These are phyloP conservation scores for Sinotaia quadrata DNA, from an alignment of 2,888 invertebrate species.

Conservation along the genomic window DNA sequence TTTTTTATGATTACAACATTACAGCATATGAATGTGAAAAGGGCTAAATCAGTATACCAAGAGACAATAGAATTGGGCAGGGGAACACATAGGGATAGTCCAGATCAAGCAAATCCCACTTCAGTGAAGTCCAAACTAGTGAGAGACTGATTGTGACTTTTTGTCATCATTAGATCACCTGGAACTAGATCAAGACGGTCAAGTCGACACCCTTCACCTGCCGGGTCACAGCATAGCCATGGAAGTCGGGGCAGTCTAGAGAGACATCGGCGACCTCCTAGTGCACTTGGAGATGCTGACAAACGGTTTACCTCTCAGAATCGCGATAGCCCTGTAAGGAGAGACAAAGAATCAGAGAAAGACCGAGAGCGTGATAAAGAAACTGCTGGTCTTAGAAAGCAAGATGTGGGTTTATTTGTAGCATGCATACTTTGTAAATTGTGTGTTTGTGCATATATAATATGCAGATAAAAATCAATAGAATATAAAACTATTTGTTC, in stretches of 20 bases:
- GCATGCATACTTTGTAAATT: neutral
- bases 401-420: neutral
- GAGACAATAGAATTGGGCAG: no score
- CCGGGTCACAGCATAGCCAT: conserved; percentile 27
- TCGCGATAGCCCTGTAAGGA: conserved; percentile 18
- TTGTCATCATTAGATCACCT: no score
- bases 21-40: no score
- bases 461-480: no score
- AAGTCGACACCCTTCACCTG: conserved; percentile 28
- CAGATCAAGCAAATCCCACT: no score
- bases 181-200: neutral
- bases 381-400: no score
- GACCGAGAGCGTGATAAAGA: neutral
- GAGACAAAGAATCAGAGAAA: conserved; percentile 15
- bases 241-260: conserved; percentile 22
- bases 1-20: no score
- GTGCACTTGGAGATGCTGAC: conserved; percentile 15
- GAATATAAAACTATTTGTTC: no score
- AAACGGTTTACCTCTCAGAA: conserved; percentile 21
- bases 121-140: no score
- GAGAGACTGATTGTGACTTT: no score
- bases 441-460: neutral
- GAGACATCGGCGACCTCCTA: neutral
- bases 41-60: no score
- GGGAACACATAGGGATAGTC: no score